A percentile compares a stretch with the other conserved stretches of the same genome.
phyloP scores from a whole-genome alignment of 1,140 invertebrate species.

The Hestina assimilis region DNA sequence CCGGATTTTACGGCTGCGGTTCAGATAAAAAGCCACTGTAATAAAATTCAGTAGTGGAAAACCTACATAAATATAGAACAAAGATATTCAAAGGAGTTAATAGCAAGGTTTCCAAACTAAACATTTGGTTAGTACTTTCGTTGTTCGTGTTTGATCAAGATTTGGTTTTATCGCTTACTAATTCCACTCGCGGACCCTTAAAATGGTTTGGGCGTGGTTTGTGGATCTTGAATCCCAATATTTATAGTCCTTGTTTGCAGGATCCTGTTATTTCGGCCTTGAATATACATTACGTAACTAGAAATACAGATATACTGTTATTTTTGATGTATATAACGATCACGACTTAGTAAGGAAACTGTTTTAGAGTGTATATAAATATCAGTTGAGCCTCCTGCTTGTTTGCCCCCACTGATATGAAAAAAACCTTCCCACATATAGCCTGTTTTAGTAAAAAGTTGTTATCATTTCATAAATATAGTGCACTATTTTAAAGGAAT shows the following conservation, averaged over 20 bases:
- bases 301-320: not conserved
- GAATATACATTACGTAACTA: slow-evolving; percentile 9
- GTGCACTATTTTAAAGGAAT: no score
- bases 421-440: no score
- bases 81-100: not conserved
- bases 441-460: no score
- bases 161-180: slow-evolving; percentile 13
- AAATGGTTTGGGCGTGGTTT: slow-evolving; percentile 17
- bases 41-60: not conserved
- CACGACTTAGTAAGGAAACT: no score
- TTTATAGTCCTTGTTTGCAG: slow-evolving; percentile 23
- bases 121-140: slow-evolving; percentile 8
- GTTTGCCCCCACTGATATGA: no score
- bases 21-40: not conserved
- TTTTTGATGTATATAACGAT: no score
- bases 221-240: slow-evolving; percentile 15
- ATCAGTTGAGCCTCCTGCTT: no score
- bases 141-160: slow-evolving; percentile 17
- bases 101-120: not conserved
- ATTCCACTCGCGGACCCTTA: slow-evolving; percentile 3
- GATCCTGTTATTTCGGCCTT: slow-evolving; percentile 8
- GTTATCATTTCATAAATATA: no score
- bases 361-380: no score
- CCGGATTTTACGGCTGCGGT: not conserved
- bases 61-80: not conserved